Percentiles rank a stretch among this genome's conserved stretches.
Conservation (phyloP, 2,888 invertebrate species). For the Oligia fasciuncula region DNA sequence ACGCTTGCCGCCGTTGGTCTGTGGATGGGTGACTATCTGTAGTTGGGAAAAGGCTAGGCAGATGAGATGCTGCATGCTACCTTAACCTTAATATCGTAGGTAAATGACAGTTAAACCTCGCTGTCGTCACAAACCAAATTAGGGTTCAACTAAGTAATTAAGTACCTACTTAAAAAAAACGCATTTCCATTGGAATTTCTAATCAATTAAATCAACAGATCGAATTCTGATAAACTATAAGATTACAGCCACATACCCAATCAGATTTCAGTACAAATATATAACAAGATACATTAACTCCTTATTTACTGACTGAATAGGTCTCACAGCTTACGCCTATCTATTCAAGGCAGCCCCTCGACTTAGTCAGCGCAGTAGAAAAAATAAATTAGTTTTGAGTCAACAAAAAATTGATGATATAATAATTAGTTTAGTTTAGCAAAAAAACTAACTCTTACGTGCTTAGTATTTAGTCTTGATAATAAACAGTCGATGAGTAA, state of each 20-base stretch:
- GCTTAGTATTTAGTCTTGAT: conserved; percentile 64
- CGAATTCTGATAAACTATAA: conserved; percentile 54
- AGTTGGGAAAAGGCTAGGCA: too few relatives aligned
- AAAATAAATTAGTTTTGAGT: conserved; percentile 85
- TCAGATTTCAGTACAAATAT: conserved; percentile 23
- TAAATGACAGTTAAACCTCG: conserved; percentile 6
- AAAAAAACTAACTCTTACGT: conserved; percentile 71
- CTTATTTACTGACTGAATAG: conserved; percentile 42
- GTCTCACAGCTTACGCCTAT: conserved; percentile 29
- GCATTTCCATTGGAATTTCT: conserved; percentile 24
- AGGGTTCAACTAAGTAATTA: conserved; percentile 7
- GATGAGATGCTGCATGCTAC: neutral
- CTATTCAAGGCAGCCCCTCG: conserved; percentile 32
- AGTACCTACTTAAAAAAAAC: conserved; percentile 6
- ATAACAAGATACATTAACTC: conserved; percentile 21
- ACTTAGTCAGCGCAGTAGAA: conserved; percentile 69
- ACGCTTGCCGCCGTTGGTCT: too few relatives aligned
- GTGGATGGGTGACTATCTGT: too few relatives aligned
- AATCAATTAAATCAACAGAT: conserved; percentile 52
- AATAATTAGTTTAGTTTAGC: conserved; percentile 84
- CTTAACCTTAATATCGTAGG: neutral
- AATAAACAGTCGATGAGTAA: conserved; percentile 46
- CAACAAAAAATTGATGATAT: conserved; percentile 84
- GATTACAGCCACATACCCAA: conserved; percentile 21
- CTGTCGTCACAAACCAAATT: neutral